Conservation (phyloP, 2,113 vertebrate species). For the Syngnathus typhle region DNA sequence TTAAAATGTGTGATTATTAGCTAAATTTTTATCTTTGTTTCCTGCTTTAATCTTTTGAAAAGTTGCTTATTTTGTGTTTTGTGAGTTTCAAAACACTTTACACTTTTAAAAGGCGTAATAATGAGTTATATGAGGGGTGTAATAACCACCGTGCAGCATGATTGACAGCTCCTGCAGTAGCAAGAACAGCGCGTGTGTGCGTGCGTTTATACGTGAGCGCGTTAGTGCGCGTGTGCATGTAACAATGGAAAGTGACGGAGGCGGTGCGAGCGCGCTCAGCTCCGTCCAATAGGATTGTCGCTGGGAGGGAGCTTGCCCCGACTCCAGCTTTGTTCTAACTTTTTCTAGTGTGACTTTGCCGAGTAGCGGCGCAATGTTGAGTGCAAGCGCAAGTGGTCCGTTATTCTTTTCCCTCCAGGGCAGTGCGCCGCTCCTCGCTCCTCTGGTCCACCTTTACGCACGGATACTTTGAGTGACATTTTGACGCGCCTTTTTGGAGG, state of each 20-base stretch:
- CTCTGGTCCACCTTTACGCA: slow-evolving; percentile 41
- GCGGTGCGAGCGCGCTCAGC: slow-evolving; percentile 37
- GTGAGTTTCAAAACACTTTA: not conserved
- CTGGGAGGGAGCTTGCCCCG: slow-evolving; percentile 64
- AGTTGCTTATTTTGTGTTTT: not conserved
- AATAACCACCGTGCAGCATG: not conserved
- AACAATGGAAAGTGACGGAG: slow-evolving; percentile 20
- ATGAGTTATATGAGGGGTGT: not conserved
- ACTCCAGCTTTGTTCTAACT: slow-evolving; percentile 72
- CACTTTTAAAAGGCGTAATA: not conserved
- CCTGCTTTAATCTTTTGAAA: not conserved
- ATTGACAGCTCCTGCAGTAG: not conserved
- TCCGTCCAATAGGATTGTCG: slow-evolving; percentile 57
- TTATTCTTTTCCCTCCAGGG: slow-evolving; percentile 48
- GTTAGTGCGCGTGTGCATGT: slow-evolving; percentile 31
- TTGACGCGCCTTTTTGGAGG: not conserved
- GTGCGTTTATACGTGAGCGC: not conserved
- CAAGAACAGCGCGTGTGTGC: not conserved
- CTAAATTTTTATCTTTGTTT: no score
- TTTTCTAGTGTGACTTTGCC: slow-evolving; percentile 39
- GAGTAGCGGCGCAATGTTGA: not conserved
- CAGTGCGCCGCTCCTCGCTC: slow-evolving; percentile 20
- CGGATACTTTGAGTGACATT: not conserved
- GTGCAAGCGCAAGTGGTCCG: slow-evolving; percentile 42
- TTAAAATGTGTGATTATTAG: no score